Percentiles rank a stretch among this genome's conserved stretches.
Evolutionary conservation across 2,888 invertebrate species (phyloP).

Genomic region (Cryptus viduatorius): DNA sequence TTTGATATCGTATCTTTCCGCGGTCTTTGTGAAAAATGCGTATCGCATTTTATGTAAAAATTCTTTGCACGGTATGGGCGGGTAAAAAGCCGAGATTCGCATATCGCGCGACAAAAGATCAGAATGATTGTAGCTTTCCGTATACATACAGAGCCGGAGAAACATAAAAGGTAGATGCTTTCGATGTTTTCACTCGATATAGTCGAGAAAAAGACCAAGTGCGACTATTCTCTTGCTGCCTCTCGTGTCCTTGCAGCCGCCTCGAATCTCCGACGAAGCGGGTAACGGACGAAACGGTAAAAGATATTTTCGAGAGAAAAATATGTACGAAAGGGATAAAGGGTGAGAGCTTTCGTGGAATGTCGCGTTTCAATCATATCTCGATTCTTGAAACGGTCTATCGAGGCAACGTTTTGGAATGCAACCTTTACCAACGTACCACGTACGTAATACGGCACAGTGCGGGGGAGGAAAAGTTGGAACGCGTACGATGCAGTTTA

Average conservation of each 20-base stretch:
- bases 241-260: neutral
- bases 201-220: conserved; percentile 6
- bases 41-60: neutral
- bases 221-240: neutral
- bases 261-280: neutral
- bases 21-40: neutral
- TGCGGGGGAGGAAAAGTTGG: neutral
- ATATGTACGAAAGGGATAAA: conserved; percentile 43
- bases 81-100: no score
- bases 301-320: conserved; percentile 67
- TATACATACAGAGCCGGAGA: no score
- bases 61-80: neutral
- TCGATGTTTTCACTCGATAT: neutral
- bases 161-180: no score
- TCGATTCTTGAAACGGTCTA: conserved; percentile 70
- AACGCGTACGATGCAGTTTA: neutral
- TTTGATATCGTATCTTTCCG: neutral
- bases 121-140: no score
- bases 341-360: conserved; percentile 67
- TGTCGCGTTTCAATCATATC: conserved; percentile 77
- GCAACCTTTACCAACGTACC: conserved; percentile 49
- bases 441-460: neutral
- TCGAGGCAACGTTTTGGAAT: conserved; percentile 69
- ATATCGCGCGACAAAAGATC: no score
- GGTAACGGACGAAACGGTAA: conserved; percentile 57